Evolutionary conservation across 2,113 vertebrate species (phyloP).

Genomic region (Peromyscus leucopus): DNA sequence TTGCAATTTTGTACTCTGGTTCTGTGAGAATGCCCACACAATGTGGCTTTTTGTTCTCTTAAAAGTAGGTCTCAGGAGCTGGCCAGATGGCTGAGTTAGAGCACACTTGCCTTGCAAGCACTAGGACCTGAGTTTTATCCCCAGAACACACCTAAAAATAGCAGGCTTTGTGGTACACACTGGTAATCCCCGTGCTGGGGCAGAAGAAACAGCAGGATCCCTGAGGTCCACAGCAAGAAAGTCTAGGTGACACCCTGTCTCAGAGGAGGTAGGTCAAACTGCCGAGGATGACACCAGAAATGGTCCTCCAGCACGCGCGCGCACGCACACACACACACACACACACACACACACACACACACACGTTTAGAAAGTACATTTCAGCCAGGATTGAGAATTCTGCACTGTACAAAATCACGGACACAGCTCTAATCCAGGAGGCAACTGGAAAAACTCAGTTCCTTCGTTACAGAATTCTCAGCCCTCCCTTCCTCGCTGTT

Average conservation of each 20-base stretch:
- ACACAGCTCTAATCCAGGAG: background rate
- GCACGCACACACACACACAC: background rate
- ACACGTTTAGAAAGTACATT: too few species aligned
- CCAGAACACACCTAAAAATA: background rate
- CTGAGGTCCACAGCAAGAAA: background rate
- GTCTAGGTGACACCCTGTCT: background rate
- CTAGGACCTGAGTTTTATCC: background rate
- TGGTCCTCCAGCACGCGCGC: background rate
- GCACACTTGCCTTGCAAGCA: background rate
- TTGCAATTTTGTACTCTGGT: background rate
- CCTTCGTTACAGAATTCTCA: background rate
- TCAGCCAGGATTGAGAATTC: background rate
- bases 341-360: too few species aligned
- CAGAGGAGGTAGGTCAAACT: background rate
- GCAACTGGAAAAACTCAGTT: background rate
- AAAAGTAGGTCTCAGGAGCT: background rate
- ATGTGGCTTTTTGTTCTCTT: background rate
- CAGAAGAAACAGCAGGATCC: background rate
- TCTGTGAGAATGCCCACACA: background rate
- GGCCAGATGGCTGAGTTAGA: background rate
- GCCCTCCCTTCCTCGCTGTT: background rate
- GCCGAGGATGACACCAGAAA: background rate
- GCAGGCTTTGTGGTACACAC: background rate
- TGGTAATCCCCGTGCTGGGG: background rate
- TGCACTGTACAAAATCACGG: background rate